Base-by-base conservation (phyloP, 2,888 invertebrate genomes). In the Diaphora mendica region DNA sequence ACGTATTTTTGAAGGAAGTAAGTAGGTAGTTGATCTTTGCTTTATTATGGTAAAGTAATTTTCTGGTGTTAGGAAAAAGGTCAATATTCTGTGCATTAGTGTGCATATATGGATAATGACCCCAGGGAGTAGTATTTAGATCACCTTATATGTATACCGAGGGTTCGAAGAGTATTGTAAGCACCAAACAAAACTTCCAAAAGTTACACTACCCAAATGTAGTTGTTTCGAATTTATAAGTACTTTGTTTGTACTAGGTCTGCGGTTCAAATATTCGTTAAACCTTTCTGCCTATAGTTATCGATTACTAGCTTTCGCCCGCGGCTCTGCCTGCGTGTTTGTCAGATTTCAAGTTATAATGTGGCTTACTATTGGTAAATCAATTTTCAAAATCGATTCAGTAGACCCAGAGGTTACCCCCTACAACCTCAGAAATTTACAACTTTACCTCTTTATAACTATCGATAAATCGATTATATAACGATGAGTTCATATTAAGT, bases 191-290 rank as follows among this genome's bases (percentile, higher is more conserved):
- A 62, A 62, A 30, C 62, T 59, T 26, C 3, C 26, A 13, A 26
- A 30, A 55, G 59, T 59, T 59, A 59, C 59, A 30, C 59, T 30
- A 30, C 30, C 30, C 17, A 17, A 59, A 59, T 62, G 15, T 30
- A 30, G 62, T 62, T 62, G 62, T 62, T 62, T 62, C 62, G 62
- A 62, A 62, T 62, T 30, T 30, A 5, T 62, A 62, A 62, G 62
- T 30, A 62, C 62, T 62, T 62, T 44, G 44, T 62, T 62, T 44
- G 44, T 44, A 20, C 48, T 62, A 62, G 26, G 15, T 30, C 15
- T 15, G 26, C 17, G 15, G 26, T 30, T 26, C 4, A 26, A 59
- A 59, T 59, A 26, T 26, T 62, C 1, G 30, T 62, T 59, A 59
- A 59, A 59, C 26, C 15, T 30, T 62, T 17, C 11, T 30, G 4